phyloP scores from a whole-genome alignment of 2,888 invertebrate genomes.

The Sicus ferrugineus region DNA sequence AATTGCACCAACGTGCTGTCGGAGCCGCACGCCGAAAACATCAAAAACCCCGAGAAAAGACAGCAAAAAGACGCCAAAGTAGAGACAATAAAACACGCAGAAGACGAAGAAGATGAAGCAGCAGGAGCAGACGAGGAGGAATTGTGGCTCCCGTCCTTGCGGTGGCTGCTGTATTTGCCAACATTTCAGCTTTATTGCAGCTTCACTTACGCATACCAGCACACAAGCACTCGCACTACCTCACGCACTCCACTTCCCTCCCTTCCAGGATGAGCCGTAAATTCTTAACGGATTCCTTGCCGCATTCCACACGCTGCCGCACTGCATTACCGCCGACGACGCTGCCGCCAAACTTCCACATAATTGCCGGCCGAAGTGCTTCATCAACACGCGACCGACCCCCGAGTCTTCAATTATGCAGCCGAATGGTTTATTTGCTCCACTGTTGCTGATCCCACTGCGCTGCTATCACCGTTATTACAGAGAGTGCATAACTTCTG shows the following conservation, averaged over 20 bases:
- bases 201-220: background rate
- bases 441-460: conserved; percentile 36
- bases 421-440: conserved; percentile 56
- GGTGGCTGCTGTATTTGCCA: conserved; percentile 22
- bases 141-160: too few species aligned
- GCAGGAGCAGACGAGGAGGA: too few species aligned
- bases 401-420: conserved; percentile 60
- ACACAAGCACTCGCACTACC: background rate
- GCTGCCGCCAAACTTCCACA: conserved; percentile 33
- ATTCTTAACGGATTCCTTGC: conserved; percentile 42
- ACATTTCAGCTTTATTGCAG: conserved; percentile 22
- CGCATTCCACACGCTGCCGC: background rate
- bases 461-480: too few species aligned
- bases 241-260: background rate
- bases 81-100: conserved; percentile 14
- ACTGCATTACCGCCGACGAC: background rate
- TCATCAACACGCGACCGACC: conserved; percentile 41
- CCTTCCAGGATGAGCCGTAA: conserved; percentile 52
- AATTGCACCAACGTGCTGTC: conserved; percentile 13
- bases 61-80: background rate
- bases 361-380: conserved; percentile 47
- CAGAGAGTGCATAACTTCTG: conserved; percentile 22
- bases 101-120: background rate
- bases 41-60: conserved; percentile 41
- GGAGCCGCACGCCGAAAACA: conserved; percentile 49